Evolutionary conservation across 53 echinoderm and acorn worm species (phyloP).

Genomic region (Antedon mediterranea): DNA sequence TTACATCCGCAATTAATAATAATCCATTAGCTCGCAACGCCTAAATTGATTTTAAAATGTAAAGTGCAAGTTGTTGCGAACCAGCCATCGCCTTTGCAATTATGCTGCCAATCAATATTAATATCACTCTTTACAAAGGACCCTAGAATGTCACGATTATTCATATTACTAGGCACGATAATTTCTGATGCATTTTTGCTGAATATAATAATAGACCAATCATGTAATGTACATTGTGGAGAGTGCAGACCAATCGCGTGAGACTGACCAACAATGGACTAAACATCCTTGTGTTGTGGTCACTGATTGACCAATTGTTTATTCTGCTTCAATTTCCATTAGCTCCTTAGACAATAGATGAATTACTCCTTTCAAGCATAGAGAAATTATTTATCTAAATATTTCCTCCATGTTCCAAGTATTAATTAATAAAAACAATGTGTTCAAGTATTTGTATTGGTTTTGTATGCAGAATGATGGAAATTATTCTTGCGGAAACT

Average conservation of each 20-base stretch:
- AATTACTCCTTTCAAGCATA: not conserved
- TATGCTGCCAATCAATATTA: too few species aligned
- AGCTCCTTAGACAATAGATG: not conserved
- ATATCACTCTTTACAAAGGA: too few species aligned
- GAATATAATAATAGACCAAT: too few species aligned
- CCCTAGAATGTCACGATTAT: too few species aligned
- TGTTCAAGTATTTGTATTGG: not conserved
- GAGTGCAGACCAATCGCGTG: not conserved
- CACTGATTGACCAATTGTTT: not conserved
- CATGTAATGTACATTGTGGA: too few species aligned
- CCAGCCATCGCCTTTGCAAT: too few species aligned
- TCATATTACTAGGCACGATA: too few species aligned
- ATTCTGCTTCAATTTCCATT: not conserved
- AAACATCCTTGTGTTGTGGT: not conserved
- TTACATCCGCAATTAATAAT: too few species aligned
- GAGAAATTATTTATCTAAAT: not conserved
- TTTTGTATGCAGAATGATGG: not conserved
- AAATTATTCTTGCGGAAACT: not conserved
- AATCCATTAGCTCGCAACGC: too few species aligned
- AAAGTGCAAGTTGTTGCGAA: too few species aligned
- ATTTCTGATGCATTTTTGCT: too few species aligned
- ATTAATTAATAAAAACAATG: not conserved
- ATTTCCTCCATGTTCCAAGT: not conserved
- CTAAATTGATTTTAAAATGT: too few species aligned
- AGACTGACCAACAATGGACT: not conserved